phyloP scores from a whole-genome alignment of 2,888 invertebrate species.

The Netelia melanura region DNA sequence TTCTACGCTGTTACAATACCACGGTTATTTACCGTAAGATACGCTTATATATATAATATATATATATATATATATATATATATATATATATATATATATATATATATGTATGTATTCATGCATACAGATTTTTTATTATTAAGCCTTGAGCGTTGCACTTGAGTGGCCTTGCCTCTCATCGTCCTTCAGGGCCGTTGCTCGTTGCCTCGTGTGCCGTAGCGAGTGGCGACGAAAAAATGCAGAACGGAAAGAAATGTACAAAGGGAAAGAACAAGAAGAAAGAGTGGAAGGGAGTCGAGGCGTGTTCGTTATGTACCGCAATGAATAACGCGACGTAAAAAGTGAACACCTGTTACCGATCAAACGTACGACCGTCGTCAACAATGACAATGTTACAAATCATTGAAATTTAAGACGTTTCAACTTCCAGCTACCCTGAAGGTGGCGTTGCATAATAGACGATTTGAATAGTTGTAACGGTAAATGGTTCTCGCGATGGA shows the following conservation, averaged over 20 bases:
- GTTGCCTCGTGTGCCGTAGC: conserved; percentile 41
- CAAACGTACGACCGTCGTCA: conserved; percentile 7
- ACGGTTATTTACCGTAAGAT: conserved; percentile 60
- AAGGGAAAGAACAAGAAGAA: conserved; percentile 57
- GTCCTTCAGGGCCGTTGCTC: conserved; percentile 67
- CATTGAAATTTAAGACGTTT: not conserved
- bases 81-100: too few species aligned
- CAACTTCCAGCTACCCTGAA: not conserved
- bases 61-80: conserved; percentile 17
- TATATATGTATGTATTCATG: conserved; percentile 25
- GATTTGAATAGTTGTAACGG: conserved; percentile 39
- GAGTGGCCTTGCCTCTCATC: conserved; percentile 66
- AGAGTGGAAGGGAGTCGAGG: conserved; percentile 26
- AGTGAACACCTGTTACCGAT: not conserved
- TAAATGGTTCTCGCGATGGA: conserved; percentile 19
- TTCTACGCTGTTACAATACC: not conserved
- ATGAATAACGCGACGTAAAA: conserved; percentile 49
- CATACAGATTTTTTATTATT: conserved; percentile 36
- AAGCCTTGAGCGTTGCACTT: conserved; percentile 68
- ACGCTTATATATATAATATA: not conserved
- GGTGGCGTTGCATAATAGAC: conserved; percentile 26
- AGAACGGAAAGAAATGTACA: conserved; percentile 14
- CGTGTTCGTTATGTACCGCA: conserved; percentile 62
- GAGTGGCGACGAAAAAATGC: conserved; percentile 17
- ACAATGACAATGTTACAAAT: not conserved